A percentile compares a stretch with the other conserved stretches of the same genome.
Evolutionary conservation across 2,888 invertebrate genomes (phyloP).

Genomic region (Leucophora obtusa): DNA sequence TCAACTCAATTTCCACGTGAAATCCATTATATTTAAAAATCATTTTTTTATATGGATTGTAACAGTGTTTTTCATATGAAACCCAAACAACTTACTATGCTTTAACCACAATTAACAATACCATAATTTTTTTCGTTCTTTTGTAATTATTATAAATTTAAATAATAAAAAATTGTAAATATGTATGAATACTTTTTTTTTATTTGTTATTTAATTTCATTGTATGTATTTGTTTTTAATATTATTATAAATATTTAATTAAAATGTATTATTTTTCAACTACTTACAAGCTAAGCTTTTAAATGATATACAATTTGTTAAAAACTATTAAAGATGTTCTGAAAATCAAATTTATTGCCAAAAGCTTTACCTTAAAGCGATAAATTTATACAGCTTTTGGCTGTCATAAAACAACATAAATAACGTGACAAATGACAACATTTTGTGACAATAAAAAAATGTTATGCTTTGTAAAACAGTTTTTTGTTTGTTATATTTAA

Average conservation of each 20-base stretch:
- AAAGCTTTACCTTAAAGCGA: no score
- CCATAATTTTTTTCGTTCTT: constrained; percentile 88
- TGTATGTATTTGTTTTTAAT: constrained; percentile 32
- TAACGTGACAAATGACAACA: no score
- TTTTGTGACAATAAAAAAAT: no score
- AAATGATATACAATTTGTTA: constrained; percentile 28
- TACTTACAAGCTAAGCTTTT: constrained; percentile 51
- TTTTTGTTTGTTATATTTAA: no score
- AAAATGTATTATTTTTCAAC: constrained; percentile 47
- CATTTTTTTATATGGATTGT: no score
- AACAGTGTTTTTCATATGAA: no score
- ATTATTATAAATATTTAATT: constrained; percentile 40
- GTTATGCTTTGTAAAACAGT: no score
- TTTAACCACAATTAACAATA: constrained; percentile 83
- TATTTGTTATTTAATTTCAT: constrained; percentile 27
- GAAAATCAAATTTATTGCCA: not conserved
- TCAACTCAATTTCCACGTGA: no score
- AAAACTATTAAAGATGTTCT: not conserved
- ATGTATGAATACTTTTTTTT: constrained; percentile 49
- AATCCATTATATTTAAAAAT: no score
- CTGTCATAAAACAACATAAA: no score
- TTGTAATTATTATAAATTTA: constrained; percentile 78
- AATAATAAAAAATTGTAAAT: constrained; percentile 41
- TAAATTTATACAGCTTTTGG: no score
- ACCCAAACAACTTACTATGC: no score